Base-by-base conservation (phyloP, 2,113 vertebrate species). In the Clinocottus analis region DNA sequence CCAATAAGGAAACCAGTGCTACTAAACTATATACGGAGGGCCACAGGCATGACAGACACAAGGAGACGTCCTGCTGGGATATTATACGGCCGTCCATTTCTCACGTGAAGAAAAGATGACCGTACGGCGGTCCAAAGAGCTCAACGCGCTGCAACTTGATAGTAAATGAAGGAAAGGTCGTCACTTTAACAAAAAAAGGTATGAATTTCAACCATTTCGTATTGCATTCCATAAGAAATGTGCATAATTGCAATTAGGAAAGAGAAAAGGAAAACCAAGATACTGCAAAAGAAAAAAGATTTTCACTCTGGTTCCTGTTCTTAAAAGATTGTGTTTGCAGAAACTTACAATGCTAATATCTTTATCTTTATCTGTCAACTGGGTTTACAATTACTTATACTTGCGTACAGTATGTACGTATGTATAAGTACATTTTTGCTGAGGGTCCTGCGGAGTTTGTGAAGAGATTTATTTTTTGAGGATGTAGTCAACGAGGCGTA, bases 1-100 rank as follows among this genome's bases (percentile, higher is more conserved):
- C 87, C 90, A 78, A 92, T 94, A 87, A 80, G 62, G 41, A 65
- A 55, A 78, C 51, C 68, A 67, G 33, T 64, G 62, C 41, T 35
- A 37, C 77, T 85, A 77, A 90, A 87, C 83, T 75, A 78, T 75
- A 80, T 69, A 60, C 65, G 1, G 4, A 70, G 19, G 14, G 33
- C 25, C n/a, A 59, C 23, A 13, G 7, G 19, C 17, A 56, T n/a
- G 63, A 61, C 60, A 25, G 66, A 58, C 58, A 66, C 27, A 17
- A 31, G 13, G 25, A 56, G 23, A 35, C n/a, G 16, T 23, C 64
- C 61, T 74, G 73, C 62, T 73, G 67, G 37, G 55, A 66, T 43
- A 25, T 51, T 60, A 39, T 45, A 58, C 53, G 5, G 12, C 7
- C 23, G 56, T 61, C 14, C 35, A 67, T 60, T 14, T 43, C 41